Percentiles rank a stretch among this genome's conserved stretches.
phyloP scores from a whole-genome alignment of 2,113 vertebrate genomes.

The Tichodroma muraria region DNA sequence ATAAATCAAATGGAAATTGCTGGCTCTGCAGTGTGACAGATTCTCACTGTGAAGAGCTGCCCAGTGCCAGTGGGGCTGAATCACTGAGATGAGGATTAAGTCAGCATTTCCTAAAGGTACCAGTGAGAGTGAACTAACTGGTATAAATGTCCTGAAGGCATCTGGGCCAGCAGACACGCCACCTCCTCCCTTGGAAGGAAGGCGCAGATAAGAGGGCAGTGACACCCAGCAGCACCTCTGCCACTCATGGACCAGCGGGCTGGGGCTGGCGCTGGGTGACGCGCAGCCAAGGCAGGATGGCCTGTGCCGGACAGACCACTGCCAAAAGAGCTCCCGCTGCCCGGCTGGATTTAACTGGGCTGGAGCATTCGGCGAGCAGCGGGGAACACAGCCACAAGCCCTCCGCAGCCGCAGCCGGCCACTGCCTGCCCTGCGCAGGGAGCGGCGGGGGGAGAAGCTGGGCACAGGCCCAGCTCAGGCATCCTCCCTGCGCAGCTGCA shows the following conservation, averaged over 20 bases:
- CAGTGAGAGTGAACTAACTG: neutral
- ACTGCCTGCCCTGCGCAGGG: neutral
- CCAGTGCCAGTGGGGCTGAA: neutral
- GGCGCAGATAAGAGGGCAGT: neutral
- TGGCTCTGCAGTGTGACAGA: neutral
- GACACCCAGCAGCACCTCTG: neutral
- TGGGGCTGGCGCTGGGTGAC: accelerated
- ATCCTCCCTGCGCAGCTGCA: accelerated
- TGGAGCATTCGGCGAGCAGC: accelerated
- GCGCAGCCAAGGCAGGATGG: accelerated
- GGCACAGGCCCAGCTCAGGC: neutral
- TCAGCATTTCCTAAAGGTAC: neutral
- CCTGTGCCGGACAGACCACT: accelerated
- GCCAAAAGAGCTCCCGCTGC: accelerated
- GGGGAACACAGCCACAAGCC: neutral
- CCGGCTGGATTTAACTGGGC: too few species aligned
- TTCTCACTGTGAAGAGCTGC: neutral
- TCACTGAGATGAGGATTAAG: neutral
- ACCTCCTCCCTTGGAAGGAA: neutral
- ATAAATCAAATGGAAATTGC: neutral
- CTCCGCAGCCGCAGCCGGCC: accelerated
- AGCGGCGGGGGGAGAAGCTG: accelerated
- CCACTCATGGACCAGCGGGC: accelerated
- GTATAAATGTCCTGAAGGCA: accelerated
- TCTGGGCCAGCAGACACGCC: neutral